phyloP scores from a whole-genome alignment of 2,797 vertebrate species.

The Syndactyla subalaris region DNA sequence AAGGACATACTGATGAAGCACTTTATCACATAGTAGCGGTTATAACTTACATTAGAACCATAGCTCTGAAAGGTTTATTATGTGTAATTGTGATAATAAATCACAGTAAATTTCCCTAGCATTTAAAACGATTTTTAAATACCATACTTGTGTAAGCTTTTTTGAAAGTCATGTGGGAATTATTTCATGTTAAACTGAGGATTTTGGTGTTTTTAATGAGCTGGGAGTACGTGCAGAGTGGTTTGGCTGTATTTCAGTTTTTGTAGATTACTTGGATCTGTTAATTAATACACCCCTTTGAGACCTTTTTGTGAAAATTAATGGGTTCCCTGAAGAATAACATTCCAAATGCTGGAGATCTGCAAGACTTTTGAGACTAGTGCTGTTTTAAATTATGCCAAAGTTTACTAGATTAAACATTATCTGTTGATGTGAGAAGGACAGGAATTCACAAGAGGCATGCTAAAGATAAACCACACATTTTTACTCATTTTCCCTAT shows the following conservation, averaged over 20 bases:
- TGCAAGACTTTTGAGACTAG: slow-evolving; percentile 23
- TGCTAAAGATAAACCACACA: background rate
- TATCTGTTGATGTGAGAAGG: slow-evolving; percentile 34
- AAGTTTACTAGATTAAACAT: slow-evolving; percentile 48
- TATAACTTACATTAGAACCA: background rate
- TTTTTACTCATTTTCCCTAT: background rate
- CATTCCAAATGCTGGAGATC: slow-evolving; percentile 13
- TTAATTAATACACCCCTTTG: slow-evolving; percentile 56
- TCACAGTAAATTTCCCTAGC: background rate
- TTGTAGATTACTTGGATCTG: slow-evolving; percentile 53
- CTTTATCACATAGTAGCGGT: background rate
- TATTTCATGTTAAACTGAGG: slow-evolving; percentile 34
- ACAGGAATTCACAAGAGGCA: slow-evolving; percentile 11
- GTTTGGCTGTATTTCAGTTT: slow-evolving; percentile 51
- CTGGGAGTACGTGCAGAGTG: background rate
- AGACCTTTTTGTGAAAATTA: slow-evolving; percentile 63
- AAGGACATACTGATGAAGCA: background rate
- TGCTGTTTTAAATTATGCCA: slow-evolving; percentile 26
- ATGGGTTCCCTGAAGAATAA: slow-evolving; percentile 53
- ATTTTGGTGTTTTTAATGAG: slow-evolving; percentile 46
- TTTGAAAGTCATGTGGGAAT: slow-evolving; percentile 12
- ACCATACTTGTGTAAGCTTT: slow-evolving; percentile 16
- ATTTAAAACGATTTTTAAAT: slow-evolving; percentile 23
- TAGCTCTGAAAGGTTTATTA: slow-evolving; percentile 4
- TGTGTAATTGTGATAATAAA: slow-evolving; percentile 28